Evolutionary conservation across 2,113 vertebrate species (phyloP), one percentile per base, ranked within the genome.

Genomic region (Ammodytes dubius): DNA sequence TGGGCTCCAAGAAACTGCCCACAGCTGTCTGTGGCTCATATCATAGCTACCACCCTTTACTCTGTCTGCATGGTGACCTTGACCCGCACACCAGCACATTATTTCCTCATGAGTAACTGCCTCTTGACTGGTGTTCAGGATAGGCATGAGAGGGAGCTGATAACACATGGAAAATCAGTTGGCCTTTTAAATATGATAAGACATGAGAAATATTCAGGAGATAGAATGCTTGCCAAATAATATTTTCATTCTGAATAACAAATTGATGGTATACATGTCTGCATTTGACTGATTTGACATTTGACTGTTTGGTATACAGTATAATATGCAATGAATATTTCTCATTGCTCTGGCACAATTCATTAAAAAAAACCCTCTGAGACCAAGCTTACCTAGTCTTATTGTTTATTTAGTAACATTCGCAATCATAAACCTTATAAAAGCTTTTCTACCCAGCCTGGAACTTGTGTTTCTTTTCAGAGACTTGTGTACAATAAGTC

Each of bases 101-200:
- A 90, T 92, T 93, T 92, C 84, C 88, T 88, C 69, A 83, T 93
- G 91, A 93, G 91, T 92, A 91, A 92, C 85, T 86, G 77, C 56
- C 90, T 88, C 92, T 93, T 86, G 74, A 89, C 83, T 79, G 52
- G 60, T 1, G 37, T 88, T 93, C 66, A 69, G 82, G 70, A 84
- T 61, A 81, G 80, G 58, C 74, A 81, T 70, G 66, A 84, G 77
- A 84, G 87, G 69, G 81, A 79, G 80, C 87, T 88, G 93, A 94
- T 94, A 94, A 85, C 74, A 59, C 66, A 72, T 45, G 92, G 91
- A 94, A 94, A 93, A 79, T 77, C 70, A 65, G 77, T 14, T 12
- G 6, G 47, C 61, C 46, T 12, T 79, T 79, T 12, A 73, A 42
- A 88, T 9, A 73, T 39, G 85, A 93, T 94, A 89, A 93, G 79